phyloP scores from a whole-genome alignment of 2,797 vertebrate genomes.

The Myotis planiceps region DNA sequence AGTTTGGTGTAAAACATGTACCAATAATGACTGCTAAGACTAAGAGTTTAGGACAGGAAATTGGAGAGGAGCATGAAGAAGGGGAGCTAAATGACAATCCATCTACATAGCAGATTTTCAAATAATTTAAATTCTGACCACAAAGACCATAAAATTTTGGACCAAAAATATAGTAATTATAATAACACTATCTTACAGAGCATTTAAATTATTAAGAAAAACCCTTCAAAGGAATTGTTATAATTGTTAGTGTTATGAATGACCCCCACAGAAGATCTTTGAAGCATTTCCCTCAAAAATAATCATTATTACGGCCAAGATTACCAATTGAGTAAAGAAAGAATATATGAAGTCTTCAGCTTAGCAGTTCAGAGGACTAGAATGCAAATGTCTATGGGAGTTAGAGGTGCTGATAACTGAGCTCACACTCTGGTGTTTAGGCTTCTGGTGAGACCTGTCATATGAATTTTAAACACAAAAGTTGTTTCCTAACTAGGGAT shows the following conservation, averaged over 20 bases:
- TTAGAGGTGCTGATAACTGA: neutral
- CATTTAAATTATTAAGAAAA: slow-evolving; percentile 12
- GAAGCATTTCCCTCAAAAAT: slow-evolving; percentile 37
- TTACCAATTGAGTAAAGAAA: neutral
- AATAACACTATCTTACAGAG: neutral
- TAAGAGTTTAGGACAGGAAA: neutral
- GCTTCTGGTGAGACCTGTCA: slow-evolving; percentile 1
- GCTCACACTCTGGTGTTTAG: neutral
- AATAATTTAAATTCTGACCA: slow-evolving; percentile 10
- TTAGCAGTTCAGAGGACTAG: neutral
- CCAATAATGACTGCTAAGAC: neutral
- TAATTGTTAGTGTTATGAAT: neutral
- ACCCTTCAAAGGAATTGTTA: neutral
- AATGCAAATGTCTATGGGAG: neutral
- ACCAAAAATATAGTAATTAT: neutral
- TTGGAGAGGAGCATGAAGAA: neutral
- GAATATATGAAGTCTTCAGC: neutral
- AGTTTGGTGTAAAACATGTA: neutral
- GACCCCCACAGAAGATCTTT: neutral
- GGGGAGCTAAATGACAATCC: neutral
- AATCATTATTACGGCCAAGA: neutral
- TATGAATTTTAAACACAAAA: neutral
- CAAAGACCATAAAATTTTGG: neutral
- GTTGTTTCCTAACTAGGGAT: neutral
- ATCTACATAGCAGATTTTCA: neutral